Conservation (phyloP, 2,113 vertebrate genomes). For the Antechinus stuartii region DNA sequence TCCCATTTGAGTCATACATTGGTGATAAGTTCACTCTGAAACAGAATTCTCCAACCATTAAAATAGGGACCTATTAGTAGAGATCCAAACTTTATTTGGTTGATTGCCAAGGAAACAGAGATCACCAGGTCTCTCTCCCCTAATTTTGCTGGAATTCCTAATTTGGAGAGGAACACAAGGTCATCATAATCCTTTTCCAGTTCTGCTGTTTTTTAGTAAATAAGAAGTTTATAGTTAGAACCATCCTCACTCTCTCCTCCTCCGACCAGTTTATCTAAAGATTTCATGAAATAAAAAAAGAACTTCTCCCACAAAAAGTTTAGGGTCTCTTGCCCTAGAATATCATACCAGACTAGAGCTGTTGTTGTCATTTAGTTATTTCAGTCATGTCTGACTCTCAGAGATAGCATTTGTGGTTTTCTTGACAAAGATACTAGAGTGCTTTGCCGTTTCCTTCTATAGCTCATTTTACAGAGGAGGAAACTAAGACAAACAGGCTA, state of each 20-base stretch:
- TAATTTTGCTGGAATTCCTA: background rate
- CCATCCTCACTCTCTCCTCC: background rate
- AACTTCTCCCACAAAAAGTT: background rate
- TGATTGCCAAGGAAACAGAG: background rate
- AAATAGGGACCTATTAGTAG: background rate
- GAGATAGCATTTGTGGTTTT: background rate
- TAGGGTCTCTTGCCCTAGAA: background rate
- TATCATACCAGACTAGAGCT: background rate
- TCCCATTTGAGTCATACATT: background rate
- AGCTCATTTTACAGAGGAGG: background rate
- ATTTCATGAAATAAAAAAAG: background rate
- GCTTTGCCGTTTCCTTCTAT: background rate
- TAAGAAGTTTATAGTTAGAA: background rate
- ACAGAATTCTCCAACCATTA: background rate
- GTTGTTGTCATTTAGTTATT: background rate
- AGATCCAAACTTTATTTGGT: background rate
- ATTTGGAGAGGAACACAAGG: background rate
- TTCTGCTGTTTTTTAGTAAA: background rate
- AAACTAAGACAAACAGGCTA: background rate
- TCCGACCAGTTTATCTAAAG: background rate
- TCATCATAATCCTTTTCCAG: background rate
- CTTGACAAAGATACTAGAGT: background rate
- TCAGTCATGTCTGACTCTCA: background rate
- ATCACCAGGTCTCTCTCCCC: background rate
- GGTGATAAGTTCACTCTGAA: background rate